Base-by-base conservation (phyloP, 2,888 invertebrate genomes). In the Macaria liturata region DNA sequence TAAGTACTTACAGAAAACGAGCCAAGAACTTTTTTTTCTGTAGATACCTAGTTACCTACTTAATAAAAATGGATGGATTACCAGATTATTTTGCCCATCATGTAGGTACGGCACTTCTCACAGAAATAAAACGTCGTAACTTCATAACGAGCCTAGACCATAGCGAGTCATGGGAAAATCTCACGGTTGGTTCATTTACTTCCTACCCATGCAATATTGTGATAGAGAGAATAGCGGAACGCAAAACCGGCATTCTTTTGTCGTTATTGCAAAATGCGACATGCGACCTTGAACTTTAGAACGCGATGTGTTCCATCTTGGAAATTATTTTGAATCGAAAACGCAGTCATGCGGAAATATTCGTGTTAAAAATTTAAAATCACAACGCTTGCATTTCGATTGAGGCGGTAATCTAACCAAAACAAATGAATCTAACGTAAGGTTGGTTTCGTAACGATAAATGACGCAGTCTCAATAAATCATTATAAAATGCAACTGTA, bases 101-200 rank as follows among this genome's bases (percentile, higher is more conserved):
- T 37, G 34, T 34, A 4, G 34, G 34, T 37, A 20, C 20, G 34
- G 7, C 34, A 1, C 34, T 2, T 37, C 34, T 37, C 9, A 4
- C 57, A 47, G 39, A 39, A 52, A 61, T 60, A 61, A 64, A 61
- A 61, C 59, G 64, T 61, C 56, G 67, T 64, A 63, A 65, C 47
- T 65, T 68, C 63, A 61, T 52, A 65, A 65, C 66, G 51, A 52
- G 46, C 45, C 52, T 54, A 37, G 51, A 60, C 55, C 49, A 34
- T 57, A 56, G 49, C 65, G 56, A 49, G 52, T 47, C 63, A 74
- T 75, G 76, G 68, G 75, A 76, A 76, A 75, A 68, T 76, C 74
- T 46, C 75, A 74, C 74, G 73, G 55, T 53, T 59, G 53, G 43
- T 50, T 7, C 42, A 50, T 53, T 59, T 59, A 57, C 53, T 51